Conservation (phyloP, 1,140 invertebrate species). For the Dreissena rostriformis region DNA sequence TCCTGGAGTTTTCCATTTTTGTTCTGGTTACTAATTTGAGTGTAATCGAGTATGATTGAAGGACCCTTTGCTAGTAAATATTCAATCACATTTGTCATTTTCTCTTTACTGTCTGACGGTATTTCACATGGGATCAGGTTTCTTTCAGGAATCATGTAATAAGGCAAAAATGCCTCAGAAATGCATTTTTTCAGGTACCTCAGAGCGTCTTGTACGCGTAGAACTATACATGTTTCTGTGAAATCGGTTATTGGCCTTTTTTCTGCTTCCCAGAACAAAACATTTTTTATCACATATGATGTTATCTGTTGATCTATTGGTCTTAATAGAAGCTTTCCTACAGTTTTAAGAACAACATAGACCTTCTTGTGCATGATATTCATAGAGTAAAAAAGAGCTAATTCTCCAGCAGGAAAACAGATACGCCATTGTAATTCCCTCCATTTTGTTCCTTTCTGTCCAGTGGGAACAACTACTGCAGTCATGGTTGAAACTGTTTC, state of each 20-base stretch:
- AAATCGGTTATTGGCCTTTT: constrained; percentile 2
- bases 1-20: too few species aligned
- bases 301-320: not conserved
- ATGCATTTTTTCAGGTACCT: constrained; percentile 11
- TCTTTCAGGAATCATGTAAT: constrained; percentile 31
- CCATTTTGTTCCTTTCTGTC: not conserved
- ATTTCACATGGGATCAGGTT: constrained; percentile 21
- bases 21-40: too few species aligned
- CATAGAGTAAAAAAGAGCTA: constrained; percentile 2
- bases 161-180: not conserved
- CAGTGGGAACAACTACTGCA: constrained; percentile 23
- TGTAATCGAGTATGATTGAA: not conserved
- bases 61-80: constrained; percentile 11
- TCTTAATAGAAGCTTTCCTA: constrained; percentile 10
- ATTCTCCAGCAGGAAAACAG: constrained; percentile 16
- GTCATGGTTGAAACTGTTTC: not conserved
- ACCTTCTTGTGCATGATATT: constrained; percentile 25
- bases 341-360: constrained; percentile 22
- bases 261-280: constrained; percentile 34
- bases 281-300: constrained; percentile 42
- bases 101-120: not conserved
- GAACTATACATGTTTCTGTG: not conserved
- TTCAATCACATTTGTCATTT: not conserved
- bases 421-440: constrained; percentile 39
- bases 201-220: not conserved